Base-by-base conservation (phyloP, 2,888 invertebrate species). In the Silvanus unidentatus region DNA sequence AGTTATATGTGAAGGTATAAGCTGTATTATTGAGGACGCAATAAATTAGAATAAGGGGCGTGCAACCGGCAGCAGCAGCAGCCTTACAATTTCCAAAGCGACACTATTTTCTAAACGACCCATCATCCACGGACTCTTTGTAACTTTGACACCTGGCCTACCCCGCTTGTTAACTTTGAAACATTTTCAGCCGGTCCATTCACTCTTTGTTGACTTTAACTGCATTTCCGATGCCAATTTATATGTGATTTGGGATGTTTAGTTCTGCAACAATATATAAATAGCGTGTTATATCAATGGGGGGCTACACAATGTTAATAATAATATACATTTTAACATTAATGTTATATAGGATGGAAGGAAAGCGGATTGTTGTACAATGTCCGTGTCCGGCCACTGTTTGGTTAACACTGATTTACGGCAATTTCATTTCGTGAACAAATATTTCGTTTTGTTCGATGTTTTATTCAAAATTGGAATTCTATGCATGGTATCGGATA, bases 101-200 rank as follows among this genome's bases (percentile, higher is more conserved):
- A n/a, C n/a, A n/a, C n/a, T n/a, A n/a, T n/a, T n/a, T n/a, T n/a
- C n/a, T n/a, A n/a, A n/a, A n/a, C n/a, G n/a, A n/a, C n/a, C n/a
- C 22, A 63, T 5, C 22, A 22, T 22, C 22, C 59, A 65, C 62
- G 66, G 62, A 47, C 59, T 64, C 66, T 12, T 32, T 69, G 68
- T 68, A 65, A 52, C 48, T 44, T 53, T 64, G 69, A 70, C 70
- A 70, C 70, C 70, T 70, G 70, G 69, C 66, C 68, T 63, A 58
- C 69, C 70, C 70, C 66, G 62, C 60, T 65, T 65, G 62, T 68
- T 68, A 67, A 62, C 64, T 32, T 63, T 59, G 49, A 44, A 50
- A 48, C 51, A 48, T 49, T 54, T 55, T 54, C 49, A 32, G 32
- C 32, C 52, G 49, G 55, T 59, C 58, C 55, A 62, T 56, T 48